Base-by-base conservation (phyloP, 2,113 vertebrate genomes). In the Butorides virescens region DNA sequence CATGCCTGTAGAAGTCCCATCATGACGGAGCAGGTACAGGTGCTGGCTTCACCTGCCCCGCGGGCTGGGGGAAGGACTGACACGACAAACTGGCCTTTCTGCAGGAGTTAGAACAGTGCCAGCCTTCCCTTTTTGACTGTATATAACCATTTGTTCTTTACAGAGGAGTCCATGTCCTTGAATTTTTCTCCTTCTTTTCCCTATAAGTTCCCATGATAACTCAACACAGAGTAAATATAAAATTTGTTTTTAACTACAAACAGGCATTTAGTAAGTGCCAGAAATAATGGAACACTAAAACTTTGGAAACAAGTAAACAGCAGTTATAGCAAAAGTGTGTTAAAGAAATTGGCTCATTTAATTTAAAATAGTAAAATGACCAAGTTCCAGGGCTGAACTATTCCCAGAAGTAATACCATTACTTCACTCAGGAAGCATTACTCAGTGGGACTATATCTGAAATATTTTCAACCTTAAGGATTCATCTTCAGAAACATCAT, bases 381-480 rank as follows among this genome's bases (percentile, higher is more conserved):
- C 30, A 50, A 73, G 39, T 42, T 91, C 52, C 46, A 79, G 70
- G 36, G 58, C 36, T 87, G 56, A 81, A 77, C 95, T 87, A 61
- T 67, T 81, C 76, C 39, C 75, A 87, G 44, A 83, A 90, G 52
- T 72, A 92, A 76, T 14, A 63, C 44, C 39, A 81, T 97, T n/a
- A 97, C 80, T 95, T 96, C 91, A 97, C 26, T 91, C 91, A 89
- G 95, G 91, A 95, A 97, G 86, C 34, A 66, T 95, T 94, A 92
- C 76, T 95, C 83, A 87, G 49, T 87, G 71, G 68, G 76, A 75
- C 89, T 87, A 87, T 27, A 92, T 39, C 61, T 93, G 74, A 76
- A 92, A 81, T 11, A 49, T 78, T 81, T 88, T 93, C 63, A 92
- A 0, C 16, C 39, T 70, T 58, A 77, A 93, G 32, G 34, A 88